Percentiles rank a stretch among this genome's conserved stretches.
Conservation (phyloP, 2,888 invertebrate genomes). For the Sarcophaga carnaria region DNA sequence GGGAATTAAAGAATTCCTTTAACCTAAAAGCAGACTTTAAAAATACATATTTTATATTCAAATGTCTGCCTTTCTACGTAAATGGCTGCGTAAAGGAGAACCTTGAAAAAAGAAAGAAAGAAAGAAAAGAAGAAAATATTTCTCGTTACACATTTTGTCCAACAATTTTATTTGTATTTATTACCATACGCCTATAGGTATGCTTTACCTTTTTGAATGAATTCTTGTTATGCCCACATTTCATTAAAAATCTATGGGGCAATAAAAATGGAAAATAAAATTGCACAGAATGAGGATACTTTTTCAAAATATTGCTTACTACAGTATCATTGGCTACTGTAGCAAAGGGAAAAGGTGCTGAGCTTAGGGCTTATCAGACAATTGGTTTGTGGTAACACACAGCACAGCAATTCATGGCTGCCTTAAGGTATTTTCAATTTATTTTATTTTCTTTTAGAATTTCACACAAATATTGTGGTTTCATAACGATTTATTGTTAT, state of each 20-base stretch:
- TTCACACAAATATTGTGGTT: background rate
- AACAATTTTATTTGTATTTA: background rate
- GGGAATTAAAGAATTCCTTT: no score
- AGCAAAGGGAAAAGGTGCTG: background rate
- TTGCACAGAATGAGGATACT: background rate
- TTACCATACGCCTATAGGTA: background rate
- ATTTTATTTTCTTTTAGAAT: conserved; percentile 1
- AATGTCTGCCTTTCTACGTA: no score
- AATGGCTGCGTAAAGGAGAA: no score
- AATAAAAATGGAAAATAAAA: background rate
- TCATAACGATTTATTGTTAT: conserved; percentile 13
- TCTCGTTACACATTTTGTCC: background rate
- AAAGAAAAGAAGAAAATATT: background rate
- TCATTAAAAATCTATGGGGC: background rate
- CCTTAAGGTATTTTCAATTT: conserved; percentile 21
- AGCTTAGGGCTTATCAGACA: background rate
- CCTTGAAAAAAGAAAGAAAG: background rate
- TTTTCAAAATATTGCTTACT: background rate
- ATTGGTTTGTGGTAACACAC: background rate
- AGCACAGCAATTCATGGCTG: background rate
- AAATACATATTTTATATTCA: no score
- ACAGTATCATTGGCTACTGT: background rate
- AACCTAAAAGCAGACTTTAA: no score
- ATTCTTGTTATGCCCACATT: background rate
- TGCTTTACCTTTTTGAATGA: background rate